These are phyloP conservation scores for Trichogramma evanescens DNA, from an alignment of 2,888 invertebrate species.

Conservation along the genomic window DNA sequence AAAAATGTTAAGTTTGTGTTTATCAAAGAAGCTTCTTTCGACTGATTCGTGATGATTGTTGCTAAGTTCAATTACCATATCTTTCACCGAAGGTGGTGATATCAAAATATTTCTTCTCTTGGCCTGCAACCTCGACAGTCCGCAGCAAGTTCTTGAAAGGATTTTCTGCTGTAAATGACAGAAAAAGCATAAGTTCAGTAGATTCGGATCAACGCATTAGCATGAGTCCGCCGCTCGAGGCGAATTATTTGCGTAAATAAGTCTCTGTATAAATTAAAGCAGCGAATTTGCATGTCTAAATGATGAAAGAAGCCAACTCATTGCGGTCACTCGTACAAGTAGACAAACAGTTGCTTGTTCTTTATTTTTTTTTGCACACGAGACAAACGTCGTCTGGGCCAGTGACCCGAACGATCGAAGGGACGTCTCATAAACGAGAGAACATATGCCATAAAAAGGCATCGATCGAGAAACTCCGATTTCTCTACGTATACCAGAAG, in stretches of 20 bases:
- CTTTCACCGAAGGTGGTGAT: conserved; percentile 64
- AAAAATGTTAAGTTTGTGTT: conserved; percentile 5
- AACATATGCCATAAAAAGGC: too few species aligned
- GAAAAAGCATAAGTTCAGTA: neutral
- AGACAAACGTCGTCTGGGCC: too few species aligned
- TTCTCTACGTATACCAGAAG: too few species aligned
- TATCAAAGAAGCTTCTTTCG: neutral
- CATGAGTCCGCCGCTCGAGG: neutral
- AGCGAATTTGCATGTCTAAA: conserved; percentile 14
- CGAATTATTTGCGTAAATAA: neutral
- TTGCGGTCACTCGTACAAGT: too few species aligned
- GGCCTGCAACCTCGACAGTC: conserved; percentile 54
- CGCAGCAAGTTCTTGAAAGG: conserved; percentile 60
- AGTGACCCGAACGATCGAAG: too few species aligned
- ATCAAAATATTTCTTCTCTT: conserved; percentile 73
- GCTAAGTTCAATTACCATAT: conserved; percentile 60
- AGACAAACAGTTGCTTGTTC: too few species aligned
- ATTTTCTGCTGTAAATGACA: conserved; percentile 50
- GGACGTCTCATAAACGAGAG: too few species aligned
- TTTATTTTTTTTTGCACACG: too few species aligned
- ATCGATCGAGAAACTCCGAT: too few species aligned
- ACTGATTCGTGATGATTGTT: neutral
- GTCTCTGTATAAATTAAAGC: conserved; percentile 8
- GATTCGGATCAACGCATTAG: neutral
- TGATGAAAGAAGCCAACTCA: neutral